These are phyloP conservation scores for Trichogramma pretiosum DNA, from an alignment of 1,140 invertebrate genomes.

Conservation along the genomic window DNA sequence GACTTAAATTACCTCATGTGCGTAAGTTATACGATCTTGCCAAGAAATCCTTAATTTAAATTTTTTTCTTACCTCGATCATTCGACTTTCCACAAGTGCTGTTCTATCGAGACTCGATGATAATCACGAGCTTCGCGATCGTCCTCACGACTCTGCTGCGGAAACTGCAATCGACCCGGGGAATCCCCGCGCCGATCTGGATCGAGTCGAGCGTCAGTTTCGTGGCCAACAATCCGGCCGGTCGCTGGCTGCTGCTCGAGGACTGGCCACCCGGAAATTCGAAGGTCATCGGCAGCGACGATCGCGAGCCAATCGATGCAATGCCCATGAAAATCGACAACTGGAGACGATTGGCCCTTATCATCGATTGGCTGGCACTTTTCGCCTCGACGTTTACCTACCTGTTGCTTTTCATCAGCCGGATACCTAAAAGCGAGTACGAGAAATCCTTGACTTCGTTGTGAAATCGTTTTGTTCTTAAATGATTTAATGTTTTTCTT, in stretches of 20 bases:
- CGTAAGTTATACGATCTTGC: no score
- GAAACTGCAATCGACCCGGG: constrained; percentile 27
- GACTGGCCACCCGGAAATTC: constrained; percentile 16
- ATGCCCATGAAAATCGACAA: background rate
- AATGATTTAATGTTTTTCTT: no score
- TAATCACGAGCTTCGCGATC: constrained; percentile 40
- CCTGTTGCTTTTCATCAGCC: constrained; percentile 25
- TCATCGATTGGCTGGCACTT: constrained; percentile 32
- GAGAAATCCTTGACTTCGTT: no score
- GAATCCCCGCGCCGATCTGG: constrained; percentile 26
- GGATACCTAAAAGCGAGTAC: no score
- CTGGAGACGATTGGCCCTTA: constrained; percentile 30
- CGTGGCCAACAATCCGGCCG: constrained; percentile 25
- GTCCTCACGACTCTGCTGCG: constrained; percentile 38
- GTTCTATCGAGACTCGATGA: constrained; percentile 42
- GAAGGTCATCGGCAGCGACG: background rate
- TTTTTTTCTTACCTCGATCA: no score
- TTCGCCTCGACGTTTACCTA: constrained; percentile 25
- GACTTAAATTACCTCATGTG: constrained; percentile 21
- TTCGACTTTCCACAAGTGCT: constrained; percentile 35
- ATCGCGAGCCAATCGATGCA: constrained; percentile 4
- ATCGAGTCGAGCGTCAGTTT: constrained; percentile 22
- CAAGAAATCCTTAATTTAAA: no score
- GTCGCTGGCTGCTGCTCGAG: constrained; percentile 24
- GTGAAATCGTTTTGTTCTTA: no score